phyloP scores from a whole-genome alignment of 2,888 invertebrate species.

The Pristionchus exspectatus region DNA sequence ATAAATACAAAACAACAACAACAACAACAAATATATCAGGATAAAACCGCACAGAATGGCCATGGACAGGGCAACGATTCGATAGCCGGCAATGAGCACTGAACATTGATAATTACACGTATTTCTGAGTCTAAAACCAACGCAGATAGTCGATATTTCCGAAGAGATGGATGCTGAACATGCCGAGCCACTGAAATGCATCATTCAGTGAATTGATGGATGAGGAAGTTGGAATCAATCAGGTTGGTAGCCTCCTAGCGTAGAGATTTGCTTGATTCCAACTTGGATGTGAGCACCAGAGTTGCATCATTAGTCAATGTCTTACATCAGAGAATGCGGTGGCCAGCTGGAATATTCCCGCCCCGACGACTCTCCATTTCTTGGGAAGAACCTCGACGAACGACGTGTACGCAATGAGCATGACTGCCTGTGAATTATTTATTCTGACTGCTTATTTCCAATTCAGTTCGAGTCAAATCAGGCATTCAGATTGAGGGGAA shows the following conservation, averaged over 20 bases:
- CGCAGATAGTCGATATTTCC: background rate
- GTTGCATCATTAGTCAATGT: too few relatives aligned
- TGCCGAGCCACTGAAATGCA: background rate
- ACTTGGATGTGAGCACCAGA: too few relatives aligned
- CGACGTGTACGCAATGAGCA: background rate
- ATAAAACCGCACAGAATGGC: background rate
- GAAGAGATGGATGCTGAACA: conserved; percentile 5
- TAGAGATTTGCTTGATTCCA: too few relatives aligned
- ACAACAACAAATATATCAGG: background rate
- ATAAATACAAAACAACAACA: background rate
- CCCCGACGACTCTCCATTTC: conserved; percentile 20
- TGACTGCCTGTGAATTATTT: background rate
- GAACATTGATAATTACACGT: background rate
- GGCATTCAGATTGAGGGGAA: too few relatives aligned
- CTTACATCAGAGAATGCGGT: background rate
- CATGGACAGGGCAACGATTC: background rate
- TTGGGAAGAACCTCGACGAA: conserved; percentile 6
- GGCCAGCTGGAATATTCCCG: background rate
- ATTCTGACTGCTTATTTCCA: too few relatives aligned
- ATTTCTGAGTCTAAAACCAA: background rate
- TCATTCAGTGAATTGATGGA: background rate
- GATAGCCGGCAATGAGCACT: conserved; percentile 1
- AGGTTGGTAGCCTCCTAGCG: too few relatives aligned
- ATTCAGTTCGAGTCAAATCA: too few relatives aligned
- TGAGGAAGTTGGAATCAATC: too few relatives aligned